These are phyloP conservation scores for Hydractinia symbiolongicarpus DNA, from an alignment of 30 jellyfish, hydroid and myxozoan species.

Conservation along the genomic window DNA sequence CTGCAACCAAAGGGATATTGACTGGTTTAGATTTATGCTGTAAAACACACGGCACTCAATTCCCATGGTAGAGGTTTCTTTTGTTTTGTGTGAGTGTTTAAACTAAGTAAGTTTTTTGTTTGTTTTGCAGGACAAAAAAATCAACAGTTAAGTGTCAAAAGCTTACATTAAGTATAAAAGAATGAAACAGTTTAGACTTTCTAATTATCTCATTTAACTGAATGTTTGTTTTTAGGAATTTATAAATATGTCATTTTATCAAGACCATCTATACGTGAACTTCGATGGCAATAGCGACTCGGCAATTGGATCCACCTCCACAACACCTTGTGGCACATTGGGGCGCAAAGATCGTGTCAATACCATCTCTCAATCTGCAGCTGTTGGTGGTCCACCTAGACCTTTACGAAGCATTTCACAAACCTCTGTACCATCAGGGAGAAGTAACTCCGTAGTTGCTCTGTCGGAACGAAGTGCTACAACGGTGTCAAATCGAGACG, in stretches of 20 bases:
- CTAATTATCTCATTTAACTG: neutral
- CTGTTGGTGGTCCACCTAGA: conserved; percentile 1
- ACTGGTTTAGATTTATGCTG: no score
- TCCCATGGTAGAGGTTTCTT: no score
- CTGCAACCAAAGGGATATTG: no score
- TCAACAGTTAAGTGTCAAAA: no score
- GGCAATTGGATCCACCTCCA: conserved; percentile 38
- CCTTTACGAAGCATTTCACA: conserved; percentile 7
- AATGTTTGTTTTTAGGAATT: conserved; percentile 41
- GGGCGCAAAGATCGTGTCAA: neutral
- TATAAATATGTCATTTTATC: conserved; percentile 79
- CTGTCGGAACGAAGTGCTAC: conserved; percentile 23
- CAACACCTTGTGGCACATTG: conserved; percentile 41
- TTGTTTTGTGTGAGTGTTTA: no score
- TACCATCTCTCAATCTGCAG: neutral
- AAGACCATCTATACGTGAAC: conserved; percentile 82
- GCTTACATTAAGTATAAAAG: no score
- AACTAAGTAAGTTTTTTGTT: no score
- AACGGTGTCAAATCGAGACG: conserved; percentile 3
- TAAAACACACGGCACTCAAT: no score
- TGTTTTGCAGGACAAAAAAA: no score
- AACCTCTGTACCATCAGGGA: neutral
- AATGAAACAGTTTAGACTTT: no score
- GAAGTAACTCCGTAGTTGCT: conserved; percentile 2
- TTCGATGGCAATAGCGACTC: conserved; percentile 52